Evolutionary conservation across 2,797 vertebrate species (phyloP), one percentile per base, ranked within the genome.

Genomic region (Gallinago solitaria): DNA sequence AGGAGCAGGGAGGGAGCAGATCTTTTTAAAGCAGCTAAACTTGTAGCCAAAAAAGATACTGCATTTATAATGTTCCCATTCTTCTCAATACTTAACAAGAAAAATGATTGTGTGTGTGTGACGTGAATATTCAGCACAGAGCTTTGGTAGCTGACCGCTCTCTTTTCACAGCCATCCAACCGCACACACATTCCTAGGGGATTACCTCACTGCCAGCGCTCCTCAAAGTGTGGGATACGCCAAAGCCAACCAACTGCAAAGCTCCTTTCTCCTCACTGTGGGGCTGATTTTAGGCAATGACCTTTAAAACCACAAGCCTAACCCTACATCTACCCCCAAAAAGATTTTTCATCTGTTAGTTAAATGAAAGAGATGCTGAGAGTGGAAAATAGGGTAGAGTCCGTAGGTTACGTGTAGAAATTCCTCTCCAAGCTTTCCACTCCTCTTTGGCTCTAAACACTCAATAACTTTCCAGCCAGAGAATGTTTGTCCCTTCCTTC

Each of bases 131-230:
- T 97, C 96, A 97, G 95, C 94, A 87, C 83, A 70, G 83, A 60
- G 61, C 91, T 92, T 97, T 96, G 96, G 96, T 96, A 96, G 95
- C 96, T 97, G 97, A 97, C 96, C 91, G 80, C 63, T 92, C 63
- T 97, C 97, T 97, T 97, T 98, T 98, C 98, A 98, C 96, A 97
- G 92, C 96, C 97, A 95, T 97, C 97, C 83, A 81, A 97, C 97
- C 97, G 97, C 97, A 94, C 94, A 93, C 86, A 65, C 96, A 98
- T 98, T 98, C 98, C 98, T 98, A 60, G 95, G 96, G 87, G 92
- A 90, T 98, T 97, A 98, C 94, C 96, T 98, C 98, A 98, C 94
- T 92, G 10, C 95, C 89, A 85, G 67, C 19, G 4, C 93, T 90
- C 79, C 92, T 90, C 94, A 64, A 88, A 97, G 94, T 93, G 93